These are phyloP conservation scores for Nasonia oneida DNA, from an alignment of 2,888 invertebrate genomes.

Conservation along the genomic window DNA sequence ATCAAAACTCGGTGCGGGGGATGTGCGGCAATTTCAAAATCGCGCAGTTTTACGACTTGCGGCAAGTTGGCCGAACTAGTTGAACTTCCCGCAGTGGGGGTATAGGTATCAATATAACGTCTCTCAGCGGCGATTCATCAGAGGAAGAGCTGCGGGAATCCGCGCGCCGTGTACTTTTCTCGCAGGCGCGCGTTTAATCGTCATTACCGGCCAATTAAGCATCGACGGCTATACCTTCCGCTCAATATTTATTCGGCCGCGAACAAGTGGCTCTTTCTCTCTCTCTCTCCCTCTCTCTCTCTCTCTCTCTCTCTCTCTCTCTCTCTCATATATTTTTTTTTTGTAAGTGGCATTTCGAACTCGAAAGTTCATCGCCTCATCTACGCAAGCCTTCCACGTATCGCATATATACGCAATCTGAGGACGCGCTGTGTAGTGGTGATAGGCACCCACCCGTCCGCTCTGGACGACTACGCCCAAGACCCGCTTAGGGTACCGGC, in stretches of 20 bases:
- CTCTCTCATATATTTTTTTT: too few relatives aligned
- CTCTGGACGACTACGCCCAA: too few relatives aligned
- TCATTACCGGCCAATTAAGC: constrained; percentile 58
- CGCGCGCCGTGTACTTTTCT: not conserved
- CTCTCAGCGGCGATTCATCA: not conserved
- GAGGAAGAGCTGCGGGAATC: not conserved
- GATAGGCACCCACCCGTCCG: too few relatives aligned
- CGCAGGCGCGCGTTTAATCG: constrained; percentile 49
- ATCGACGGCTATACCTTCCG: constrained; percentile 44
- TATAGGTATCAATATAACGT: not conserved
- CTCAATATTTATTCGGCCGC: constrained; percentile 56
- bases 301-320: too few relatives aligned
- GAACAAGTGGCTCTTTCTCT: constrained; percentile 42
- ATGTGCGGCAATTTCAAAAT: not conserved
- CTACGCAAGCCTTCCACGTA: too few relatives aligned
- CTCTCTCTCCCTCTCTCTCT: not conserved
- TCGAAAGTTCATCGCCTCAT: too few relatives aligned
- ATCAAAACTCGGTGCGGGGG: not conserved
- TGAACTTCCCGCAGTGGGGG: not conserved
- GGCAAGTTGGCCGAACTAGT: not conserved
- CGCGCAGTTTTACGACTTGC: not conserved
- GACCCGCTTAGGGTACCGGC: too few relatives aligned
- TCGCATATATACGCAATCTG: too few relatives aligned
- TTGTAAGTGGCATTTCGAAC: too few relatives aligned
- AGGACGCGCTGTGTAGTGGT: too few relatives aligned